A percentile compares a stretch with the other conserved stretches of the same genome.
These are phyloP conservation scores for Drosophila robusta DNA, from an alignment of 2,888 invertebrate species.

Conservation along the genomic window DNA sequence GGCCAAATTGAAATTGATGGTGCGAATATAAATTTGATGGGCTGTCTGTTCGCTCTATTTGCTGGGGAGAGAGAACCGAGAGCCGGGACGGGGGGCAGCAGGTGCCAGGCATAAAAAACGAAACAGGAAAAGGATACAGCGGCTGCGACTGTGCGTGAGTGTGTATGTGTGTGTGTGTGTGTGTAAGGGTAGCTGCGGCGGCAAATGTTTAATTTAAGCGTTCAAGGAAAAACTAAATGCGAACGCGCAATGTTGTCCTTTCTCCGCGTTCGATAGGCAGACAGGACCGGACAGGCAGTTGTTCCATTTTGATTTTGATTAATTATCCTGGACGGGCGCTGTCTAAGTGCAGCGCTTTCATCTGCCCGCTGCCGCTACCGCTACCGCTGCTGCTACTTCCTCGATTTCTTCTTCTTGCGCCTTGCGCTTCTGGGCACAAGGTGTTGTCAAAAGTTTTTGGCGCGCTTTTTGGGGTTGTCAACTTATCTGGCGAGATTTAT, in stretches of 20 bases:
- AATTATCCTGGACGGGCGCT: constrained; percentile 64
- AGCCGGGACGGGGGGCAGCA: constrained; percentile 51
- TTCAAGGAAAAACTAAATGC: constrained; percentile 55
- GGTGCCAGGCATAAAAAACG: constrained; percentile 68
- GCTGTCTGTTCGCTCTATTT: constrained; percentile 50
- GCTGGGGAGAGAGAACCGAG: constrained; percentile 12
- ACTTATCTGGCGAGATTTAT: constrained; percentile 77
- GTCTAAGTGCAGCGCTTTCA: constrained; percentile 64
- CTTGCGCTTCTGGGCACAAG: constrained; percentile 48
- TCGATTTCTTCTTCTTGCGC: constrained; percentile 4
- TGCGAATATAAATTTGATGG: constrained; percentile 68
- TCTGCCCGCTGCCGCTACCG: constrained; percentile 58
- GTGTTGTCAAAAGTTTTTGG: constrained; percentile 64
- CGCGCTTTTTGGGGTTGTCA: constrained; percentile 69
- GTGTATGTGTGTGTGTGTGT: too few species aligned
- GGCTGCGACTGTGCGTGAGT: not conserved
- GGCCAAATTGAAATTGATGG: constrained; percentile 76
- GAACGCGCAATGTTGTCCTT: constrained; percentile 54
- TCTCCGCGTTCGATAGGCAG: constrained; percentile 46
- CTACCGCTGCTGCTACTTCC: constrained; percentile 4
- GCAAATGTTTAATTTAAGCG: constrained; percentile 56
- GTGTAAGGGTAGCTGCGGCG: constrained; percentile 30
- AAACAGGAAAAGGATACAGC: constrained; percentile 50
- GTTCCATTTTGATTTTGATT: constrained; percentile 84
- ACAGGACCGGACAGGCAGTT: constrained; percentile 56